Evolutionary conservation across 1,140 invertebrate species (phyloP).

Genomic region (Akabosia matsudoensis): DNA sequence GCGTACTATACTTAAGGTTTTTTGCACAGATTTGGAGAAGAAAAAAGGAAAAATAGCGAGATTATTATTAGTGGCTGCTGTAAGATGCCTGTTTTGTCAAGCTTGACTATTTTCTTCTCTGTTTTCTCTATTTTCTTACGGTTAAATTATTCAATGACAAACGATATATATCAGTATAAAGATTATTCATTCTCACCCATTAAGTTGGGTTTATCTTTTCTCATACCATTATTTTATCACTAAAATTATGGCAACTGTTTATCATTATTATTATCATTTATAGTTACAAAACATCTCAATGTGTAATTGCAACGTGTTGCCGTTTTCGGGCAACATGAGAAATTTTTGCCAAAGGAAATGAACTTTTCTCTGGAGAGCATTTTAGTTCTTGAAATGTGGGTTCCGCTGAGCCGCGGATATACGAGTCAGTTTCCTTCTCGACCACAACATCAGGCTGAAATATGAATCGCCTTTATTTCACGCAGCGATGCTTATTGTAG

Average conservation of each 20-base stretch:
- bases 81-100: background rate
- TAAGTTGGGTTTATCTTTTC: background rate
- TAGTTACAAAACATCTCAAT: too few relatives aligned
- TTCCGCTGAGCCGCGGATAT: too few relatives aligned
- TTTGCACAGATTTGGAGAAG: too few relatives aligned
- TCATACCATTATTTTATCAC: background rate
- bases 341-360: background rate
- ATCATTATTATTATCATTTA: background rate
- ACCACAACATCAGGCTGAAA: too few relatives aligned
- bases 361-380: too few relatives aligned
- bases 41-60: too few relatives aligned
- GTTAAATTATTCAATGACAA: background rate
- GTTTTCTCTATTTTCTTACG: background rate
- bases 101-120: background rate
- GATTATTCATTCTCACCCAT: slow-evolving; percentile 9
- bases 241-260: background rate
- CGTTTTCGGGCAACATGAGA: background rate
- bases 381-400: too few relatives aligned
- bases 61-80: too few relatives aligned
- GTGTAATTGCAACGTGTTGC: background rate
- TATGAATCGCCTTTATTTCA: too few relatives aligned
- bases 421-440: too few relatives aligned
- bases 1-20: too few relatives aligned
- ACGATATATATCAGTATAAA: background rate
- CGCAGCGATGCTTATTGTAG: too few relatives aligned